Evolutionary conservation across 2,113 vertebrate genomes (phyloP).

Genomic region (Bubo blakistoni): DNA sequence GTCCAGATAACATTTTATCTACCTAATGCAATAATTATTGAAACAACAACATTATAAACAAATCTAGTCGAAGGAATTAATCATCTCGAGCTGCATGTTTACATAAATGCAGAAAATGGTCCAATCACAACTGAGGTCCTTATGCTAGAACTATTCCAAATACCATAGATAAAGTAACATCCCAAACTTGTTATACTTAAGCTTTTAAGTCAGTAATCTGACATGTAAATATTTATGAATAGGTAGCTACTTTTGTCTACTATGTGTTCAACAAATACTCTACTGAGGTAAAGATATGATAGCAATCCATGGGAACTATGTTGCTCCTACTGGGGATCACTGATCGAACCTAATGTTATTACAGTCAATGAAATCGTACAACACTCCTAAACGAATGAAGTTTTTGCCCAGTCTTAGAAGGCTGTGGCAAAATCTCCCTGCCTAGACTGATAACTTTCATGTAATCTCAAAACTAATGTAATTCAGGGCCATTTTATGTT

Average conservation of each 20-base stretch:
- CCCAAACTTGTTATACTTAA: not conserved
- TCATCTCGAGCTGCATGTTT: not conserved
- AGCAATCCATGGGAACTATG: not conserved
- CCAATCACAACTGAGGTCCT: not conserved
- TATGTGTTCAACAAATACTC: not conserved
- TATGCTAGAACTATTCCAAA: not conserved
- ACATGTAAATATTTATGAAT: not conserved
- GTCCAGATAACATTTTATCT: not conserved
- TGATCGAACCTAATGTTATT: not conserved
- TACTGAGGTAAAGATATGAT: not conserved
- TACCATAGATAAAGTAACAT: not conserved
- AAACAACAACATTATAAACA: not conserved
- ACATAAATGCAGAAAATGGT: not conserved
- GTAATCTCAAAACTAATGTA: not conserved
- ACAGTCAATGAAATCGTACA: not conserved
- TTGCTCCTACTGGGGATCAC: not conserved
- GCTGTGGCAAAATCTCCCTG: not conserved
- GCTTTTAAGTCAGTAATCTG: not conserved
- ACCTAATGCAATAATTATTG: not conserved
- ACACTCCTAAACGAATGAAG: not conserved
- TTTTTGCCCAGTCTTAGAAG: not conserved
- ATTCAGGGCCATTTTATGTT: not conserved
- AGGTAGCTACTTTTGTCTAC: not conserved
- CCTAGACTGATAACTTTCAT: not conserved
- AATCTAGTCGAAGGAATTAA: not conserved